Conservation (phyloP, 2,797 vertebrate species). For the Okamejei kenojei region DNA sequence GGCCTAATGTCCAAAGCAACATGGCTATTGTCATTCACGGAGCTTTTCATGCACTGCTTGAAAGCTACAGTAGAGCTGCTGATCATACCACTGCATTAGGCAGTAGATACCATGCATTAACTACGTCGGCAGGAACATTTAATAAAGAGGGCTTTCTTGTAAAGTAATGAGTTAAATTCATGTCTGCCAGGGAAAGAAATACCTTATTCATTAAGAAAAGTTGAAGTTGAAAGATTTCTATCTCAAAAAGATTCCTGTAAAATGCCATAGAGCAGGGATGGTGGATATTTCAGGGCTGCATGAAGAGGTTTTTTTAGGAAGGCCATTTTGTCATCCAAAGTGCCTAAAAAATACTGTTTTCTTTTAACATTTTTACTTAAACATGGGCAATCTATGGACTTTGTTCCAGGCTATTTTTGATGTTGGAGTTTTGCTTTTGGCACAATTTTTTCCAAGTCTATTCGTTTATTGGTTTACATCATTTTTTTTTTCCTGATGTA, state of each 20-base stretch:
- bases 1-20: background rate
- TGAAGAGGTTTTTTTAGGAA: constrained; percentile 22
- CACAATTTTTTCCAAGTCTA: background rate
- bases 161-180: constrained; percentile 30
- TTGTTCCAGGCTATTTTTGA: background rate
- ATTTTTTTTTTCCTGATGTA: background rate
- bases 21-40: background rate
- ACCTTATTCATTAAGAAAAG: constrained; percentile 36
- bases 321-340: constrained; percentile 19
- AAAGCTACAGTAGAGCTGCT: background rate
- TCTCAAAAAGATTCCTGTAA: constrained; percentile 35
- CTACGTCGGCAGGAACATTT: constrained; percentile 15
- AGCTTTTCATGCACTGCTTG: background rate
- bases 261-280: constrained; percentile 15
- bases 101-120: constrained; percentile 13
- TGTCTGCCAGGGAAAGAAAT: constrained; percentile 36
- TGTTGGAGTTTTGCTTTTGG: background rate
- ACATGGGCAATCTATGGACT: background rate
- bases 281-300: constrained; percentile 12
- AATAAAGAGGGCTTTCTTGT: constrained; percentile 37
- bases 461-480: background rate
- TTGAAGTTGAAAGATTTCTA: constrained; percentile 31
- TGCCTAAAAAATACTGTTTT: background rate
- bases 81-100: constrained; percentile 1
- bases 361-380: background rate